phyloP scores from a whole-genome alignment of 2,888 invertebrate genomes.

The Deroplatys truncata region DNA sequence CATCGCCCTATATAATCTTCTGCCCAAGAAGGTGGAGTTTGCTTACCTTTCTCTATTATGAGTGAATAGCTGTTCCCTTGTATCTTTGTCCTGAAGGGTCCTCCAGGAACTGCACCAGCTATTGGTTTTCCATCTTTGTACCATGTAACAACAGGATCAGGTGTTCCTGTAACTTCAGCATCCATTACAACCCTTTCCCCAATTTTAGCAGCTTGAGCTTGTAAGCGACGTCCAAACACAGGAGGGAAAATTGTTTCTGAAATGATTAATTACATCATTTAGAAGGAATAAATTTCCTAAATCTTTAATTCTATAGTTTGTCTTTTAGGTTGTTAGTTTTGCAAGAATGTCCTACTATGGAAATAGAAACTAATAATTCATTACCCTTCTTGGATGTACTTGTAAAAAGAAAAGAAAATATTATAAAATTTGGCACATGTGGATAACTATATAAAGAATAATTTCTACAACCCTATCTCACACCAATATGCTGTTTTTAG shows the following conservation, averaged over 20 bases:
- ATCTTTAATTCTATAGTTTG: too few species aligned
- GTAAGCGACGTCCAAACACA: conserved; percentile 71
- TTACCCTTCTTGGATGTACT: too few species aligned
- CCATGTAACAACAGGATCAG: conserved; percentile 70
- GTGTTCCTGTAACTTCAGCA: conserved; percentile 74
- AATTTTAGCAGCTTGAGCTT: conserved; percentile 68
- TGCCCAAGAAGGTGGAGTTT: too few species aligned
- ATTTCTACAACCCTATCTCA: too few species aligned
- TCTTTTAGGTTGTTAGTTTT: too few species aligned
- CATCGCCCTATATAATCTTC: too few species aligned
- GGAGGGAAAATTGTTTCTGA: conserved; percentile 76
- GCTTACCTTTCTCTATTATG: conserved; percentile 65
- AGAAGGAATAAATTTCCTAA: background rate
- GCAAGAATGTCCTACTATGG: too few species aligned
- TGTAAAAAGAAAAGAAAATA: too few species aligned
- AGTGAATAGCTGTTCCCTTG: conserved; percentile 66
- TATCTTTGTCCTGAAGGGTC: conserved; percentile 51
- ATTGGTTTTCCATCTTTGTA: conserved; percentile 65
- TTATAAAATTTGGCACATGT: too few species aligned
- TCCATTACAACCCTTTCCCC: conserved; percentile 69
- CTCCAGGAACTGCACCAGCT: conserved; percentile 50
- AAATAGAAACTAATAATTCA: too few species aligned
- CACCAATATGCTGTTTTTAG: too few species aligned
- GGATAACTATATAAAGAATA: too few species aligned
- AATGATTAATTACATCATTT: background rate